Evolutionary conservation across 53 echinoderm and acorn worm species (phyloP).

Genomic region (Hippasteria phrygiana): DNA sequence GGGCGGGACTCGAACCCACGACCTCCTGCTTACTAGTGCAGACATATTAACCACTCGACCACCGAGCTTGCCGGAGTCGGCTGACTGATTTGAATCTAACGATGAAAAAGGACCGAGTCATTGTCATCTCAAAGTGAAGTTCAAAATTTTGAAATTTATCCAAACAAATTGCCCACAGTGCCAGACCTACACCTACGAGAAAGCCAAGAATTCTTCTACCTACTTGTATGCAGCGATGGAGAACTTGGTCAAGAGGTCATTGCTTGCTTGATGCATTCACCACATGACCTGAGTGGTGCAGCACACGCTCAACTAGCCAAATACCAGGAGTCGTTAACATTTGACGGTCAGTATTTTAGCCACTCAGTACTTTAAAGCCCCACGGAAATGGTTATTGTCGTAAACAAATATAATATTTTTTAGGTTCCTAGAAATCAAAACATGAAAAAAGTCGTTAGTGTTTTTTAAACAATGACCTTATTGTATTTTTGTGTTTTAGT

Average conservation of each 20-base stretch:
- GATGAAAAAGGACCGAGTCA: too few species aligned
- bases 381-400: too few species aligned
- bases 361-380: too few species aligned
- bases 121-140: background rate
- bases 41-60: too few species aligned
- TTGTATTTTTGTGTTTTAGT: too few species aligned
- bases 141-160: background rate
- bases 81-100: background rate
- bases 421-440: too few species aligned
- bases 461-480: too few species aligned
- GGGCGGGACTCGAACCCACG: too few species aligned
- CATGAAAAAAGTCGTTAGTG: too few species aligned
- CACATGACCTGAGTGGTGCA: slow-evolving; percentile 41
- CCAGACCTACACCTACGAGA: slow-evolving; percentile 73
- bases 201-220: slow-evolving; percentile 66
- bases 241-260: slow-evolving; percentile 5
- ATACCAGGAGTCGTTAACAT: slow-evolving; percentile 27
- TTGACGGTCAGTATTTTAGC: slow-evolving; percentile 41
- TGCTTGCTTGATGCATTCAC: slow-evolving; percentile 61
- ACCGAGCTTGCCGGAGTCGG: too few species aligned
- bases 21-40: too few species aligned
- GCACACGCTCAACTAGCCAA: slow-evolving; percentile 43
- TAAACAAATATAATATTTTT: too few species aligned
- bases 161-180: slow-evolving; percentile 12
- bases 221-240: slow-evolving; percentile 66